Conservation (phyloP, 1,140 invertebrate genomes). For the Bicyclus anynana region DNA sequence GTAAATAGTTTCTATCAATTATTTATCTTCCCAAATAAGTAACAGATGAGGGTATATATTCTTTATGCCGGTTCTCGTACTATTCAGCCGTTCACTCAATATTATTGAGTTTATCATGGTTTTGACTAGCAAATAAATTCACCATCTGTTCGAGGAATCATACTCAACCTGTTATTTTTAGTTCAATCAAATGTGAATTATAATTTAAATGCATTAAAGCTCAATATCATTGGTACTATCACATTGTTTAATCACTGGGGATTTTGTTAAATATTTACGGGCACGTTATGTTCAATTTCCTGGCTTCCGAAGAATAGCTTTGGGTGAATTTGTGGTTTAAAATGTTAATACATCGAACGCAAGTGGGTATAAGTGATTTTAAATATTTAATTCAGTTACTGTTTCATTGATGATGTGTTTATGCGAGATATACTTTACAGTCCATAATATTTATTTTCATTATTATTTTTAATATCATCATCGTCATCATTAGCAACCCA, state of each 20-base stretch:
- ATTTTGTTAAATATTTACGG: conserved; percentile 68
- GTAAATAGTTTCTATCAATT: no score
- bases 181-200: not conserved
- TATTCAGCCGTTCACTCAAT: no score
- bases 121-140: not conserved
- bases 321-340: conserved; percentile 1
- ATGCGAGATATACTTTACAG: no score
- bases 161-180: not conserved
- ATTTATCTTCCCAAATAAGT: no score
- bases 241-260: conserved; percentile 45
- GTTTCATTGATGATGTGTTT: no score
- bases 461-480: no score
- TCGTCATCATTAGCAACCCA: no score
- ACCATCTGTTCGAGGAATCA: not conserved
- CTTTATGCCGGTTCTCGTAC: no score
- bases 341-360: not conserved
- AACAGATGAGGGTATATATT: no score
- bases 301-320: conserved; percentile 58
- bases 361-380: not conserved
- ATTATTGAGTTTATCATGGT: no score
- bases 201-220: not conserved
- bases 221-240: not conserved
- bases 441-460: no score
- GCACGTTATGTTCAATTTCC: conserved; percentile 66
- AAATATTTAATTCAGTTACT: no score